Conservation (phyloP, 2,113 vertebrate genomes). For the Gambusia holbrooki region DNA sequence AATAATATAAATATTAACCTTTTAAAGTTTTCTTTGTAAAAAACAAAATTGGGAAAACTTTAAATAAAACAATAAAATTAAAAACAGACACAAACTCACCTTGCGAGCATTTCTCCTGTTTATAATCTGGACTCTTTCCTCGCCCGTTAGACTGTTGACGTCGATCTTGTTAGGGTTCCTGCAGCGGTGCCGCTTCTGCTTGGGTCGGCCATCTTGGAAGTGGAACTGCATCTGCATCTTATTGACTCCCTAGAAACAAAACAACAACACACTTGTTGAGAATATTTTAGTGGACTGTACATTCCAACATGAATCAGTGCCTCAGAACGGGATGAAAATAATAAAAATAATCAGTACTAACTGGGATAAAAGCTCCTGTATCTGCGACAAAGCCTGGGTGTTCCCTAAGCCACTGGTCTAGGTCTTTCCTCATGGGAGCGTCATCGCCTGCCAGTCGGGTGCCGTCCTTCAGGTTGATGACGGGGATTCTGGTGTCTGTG, state of each 20-base stretch:
- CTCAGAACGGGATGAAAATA: neutral
- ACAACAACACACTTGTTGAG: neutral
- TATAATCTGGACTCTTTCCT: constrained; percentile 97
- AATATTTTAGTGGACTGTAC: neutral
- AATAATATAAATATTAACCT: too few species aligned
- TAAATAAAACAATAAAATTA: neutral
- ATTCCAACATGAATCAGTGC: neutral
- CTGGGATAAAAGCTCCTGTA: constrained; percentile 93
- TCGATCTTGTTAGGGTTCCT: constrained; percentile 99
- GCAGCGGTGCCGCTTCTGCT: constrained; percentile 97
- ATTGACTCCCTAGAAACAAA: constrained; percentile 69
- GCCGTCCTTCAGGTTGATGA: constrained; percentile 97
- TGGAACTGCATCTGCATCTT: constrained; percentile 90
- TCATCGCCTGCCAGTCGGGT: constrained; percentile 96
- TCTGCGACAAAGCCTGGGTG: constrained; percentile 97
- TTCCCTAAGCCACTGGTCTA: constrained; percentile 93
- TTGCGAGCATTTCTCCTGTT: constrained; percentile 98
- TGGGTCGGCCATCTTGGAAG: constrained; percentile 93
- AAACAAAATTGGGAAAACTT: too few species aligned
- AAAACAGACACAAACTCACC: constrained; percentile 71
- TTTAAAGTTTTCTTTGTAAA: too few species aligned
- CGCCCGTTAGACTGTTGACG: constrained; percentile 95
- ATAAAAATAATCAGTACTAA: constrained; percentile 68
- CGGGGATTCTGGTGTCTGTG: constrained; percentile 90
- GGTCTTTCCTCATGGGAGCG: constrained; percentile 91